Base-by-base conservation (phyloP, 2,797 vertebrate species). In the Ptychadena robeensis region DNA sequence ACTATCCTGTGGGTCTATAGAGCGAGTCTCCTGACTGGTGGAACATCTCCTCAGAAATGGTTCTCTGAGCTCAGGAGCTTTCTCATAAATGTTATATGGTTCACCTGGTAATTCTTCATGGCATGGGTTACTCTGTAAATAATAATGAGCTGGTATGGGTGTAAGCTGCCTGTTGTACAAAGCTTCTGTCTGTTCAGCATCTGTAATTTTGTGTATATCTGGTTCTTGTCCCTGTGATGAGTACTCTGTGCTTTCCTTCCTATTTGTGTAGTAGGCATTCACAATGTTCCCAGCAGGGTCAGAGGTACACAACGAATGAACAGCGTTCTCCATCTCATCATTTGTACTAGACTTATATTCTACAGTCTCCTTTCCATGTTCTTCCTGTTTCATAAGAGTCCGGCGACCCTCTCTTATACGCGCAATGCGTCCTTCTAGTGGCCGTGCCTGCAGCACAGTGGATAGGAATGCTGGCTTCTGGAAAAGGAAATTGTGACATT, bases 381-480 rank as follows among this genome's bases (percentile, higher is more conserved):
- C 88, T 40, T 85, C 86, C 10, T 38, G 10, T 2, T 32, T 7
- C 72, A 83, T 18, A 28, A 82, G 72, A 27, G 48, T 76, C 11
- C 9, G 9, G 35, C 37, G 87, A 14, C 82, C 86, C 68, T 91
- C 89, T 79, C 85, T 67, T 63, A 88, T 48, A 72, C 88, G 84
- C 74, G 90, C 87, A 76, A 87, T 90, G 27, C 44, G 79, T 82
- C 88, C 90, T 84, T 91, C 87, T 79, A 88, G 86, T 31, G 92
- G 87, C 82, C 88, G 91, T 27, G 89, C 65, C 59, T 92, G 87
- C 83, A 91, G 85, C 63, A 92, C 87, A 67, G 38, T 34, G 27
- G 93, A 87, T 66, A 89, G 85, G 79, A 92, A 93, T 61, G 80
- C 88, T 89, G 95, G 92, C 89, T 88, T 92, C 93, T 96, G 7